A percentile compares a stretch with the other conserved stretches of the same genome.
Evolutionary conservation across 2,113 vertebrate genomes (phyloP).

Genomic region (Agelaius phoeniceus): DNA sequence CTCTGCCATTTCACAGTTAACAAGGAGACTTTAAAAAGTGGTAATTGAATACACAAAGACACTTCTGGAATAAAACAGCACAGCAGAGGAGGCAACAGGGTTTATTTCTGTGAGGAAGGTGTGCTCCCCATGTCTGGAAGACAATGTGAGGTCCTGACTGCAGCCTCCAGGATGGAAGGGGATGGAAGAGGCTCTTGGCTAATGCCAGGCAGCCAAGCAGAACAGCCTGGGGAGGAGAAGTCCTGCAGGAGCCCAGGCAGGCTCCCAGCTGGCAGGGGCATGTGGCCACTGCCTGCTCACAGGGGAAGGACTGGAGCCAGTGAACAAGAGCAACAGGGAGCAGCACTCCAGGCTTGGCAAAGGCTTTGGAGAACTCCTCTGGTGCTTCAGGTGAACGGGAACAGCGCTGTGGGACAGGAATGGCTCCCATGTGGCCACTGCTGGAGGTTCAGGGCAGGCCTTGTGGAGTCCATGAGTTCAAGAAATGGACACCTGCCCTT

Average conservation of each 20-base stretch:
- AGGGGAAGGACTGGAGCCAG: background rate
- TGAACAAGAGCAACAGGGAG: accelerated
- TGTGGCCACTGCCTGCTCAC: background rate
- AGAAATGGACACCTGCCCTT: background rate
- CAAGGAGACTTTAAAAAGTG: background rate
- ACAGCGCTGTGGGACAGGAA: background rate
- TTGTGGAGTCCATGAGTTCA: background rate
- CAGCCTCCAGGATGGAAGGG: background rate
- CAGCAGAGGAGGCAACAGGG: background rate
- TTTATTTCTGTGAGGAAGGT: background rate
- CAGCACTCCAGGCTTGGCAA: accelerated
- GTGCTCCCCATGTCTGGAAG: background rate
- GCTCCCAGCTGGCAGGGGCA: background rate
- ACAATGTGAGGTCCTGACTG: background rate
- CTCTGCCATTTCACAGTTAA: background rate
- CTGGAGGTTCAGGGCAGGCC: background rate
- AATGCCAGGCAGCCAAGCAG: background rate
- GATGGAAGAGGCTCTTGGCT: background rate
- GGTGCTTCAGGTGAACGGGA: background rate
- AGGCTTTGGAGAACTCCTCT: background rate
- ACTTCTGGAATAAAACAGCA: background rate
- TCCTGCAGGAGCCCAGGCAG: background rate
- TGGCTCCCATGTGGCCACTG: accelerated
- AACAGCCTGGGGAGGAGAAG: accelerated
- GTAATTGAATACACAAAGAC: background rate